Conservation (phyloP, 2,113 vertebrate genomes). For the Phyllostomus hastatus region DNA sequence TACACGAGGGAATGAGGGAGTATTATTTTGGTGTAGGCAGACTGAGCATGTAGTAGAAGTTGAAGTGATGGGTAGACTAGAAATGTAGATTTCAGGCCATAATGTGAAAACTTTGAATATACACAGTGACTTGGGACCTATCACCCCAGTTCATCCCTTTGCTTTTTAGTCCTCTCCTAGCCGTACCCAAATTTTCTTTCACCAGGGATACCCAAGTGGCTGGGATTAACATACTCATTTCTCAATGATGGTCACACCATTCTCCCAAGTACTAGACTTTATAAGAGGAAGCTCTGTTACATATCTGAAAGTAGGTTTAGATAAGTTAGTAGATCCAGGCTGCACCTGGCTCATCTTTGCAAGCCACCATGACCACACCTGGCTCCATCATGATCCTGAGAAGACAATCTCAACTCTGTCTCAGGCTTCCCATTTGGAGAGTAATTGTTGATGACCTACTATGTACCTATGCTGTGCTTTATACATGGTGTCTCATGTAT, state of each 20-base stretch:
- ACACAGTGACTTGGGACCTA: background rate
- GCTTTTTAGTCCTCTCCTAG: background rate
- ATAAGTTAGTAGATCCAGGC: background rate
- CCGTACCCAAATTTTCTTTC: background rate
- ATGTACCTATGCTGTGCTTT: background rate
- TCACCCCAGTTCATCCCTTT: background rate
- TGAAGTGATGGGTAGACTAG: background rate
- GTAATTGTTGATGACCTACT: background rate
- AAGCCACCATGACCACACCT: no score
- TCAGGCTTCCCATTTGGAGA: background rate
- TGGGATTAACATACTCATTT: background rate
- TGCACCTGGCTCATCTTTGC: background rate
- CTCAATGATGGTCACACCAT: background rate
- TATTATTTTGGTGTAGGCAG: no score
- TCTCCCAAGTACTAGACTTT: background rate
- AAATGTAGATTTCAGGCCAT: background rate
- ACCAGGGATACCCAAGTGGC: background rate
- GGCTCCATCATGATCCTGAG: background rate
- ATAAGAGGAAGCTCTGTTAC: background rate
- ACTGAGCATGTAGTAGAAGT: background rate
- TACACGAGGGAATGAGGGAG: no score
- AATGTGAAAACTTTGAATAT: background rate
- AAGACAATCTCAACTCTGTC: background rate
- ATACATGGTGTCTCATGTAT: background rate
- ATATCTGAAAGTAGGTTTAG: background rate